These are phyloP conservation scores for Chalcis sispes DNA, from an alignment of 2,888 invertebrate species.

Conservation along the genomic window DNA sequence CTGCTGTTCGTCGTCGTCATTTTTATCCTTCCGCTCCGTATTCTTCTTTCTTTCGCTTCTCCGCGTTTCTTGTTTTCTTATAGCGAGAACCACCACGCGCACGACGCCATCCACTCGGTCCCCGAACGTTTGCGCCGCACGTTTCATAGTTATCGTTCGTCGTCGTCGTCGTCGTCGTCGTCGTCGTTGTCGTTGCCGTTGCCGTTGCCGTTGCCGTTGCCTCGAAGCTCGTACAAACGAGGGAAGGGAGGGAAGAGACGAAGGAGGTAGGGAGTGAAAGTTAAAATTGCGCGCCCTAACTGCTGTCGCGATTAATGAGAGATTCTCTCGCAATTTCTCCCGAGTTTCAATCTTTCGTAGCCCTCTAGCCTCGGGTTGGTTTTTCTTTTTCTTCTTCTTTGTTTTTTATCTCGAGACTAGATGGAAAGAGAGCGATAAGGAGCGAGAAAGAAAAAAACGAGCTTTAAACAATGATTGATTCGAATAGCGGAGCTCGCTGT, in stretches of 20 bases:
- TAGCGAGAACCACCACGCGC: neutral
- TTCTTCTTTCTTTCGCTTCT: too few relatives aligned
- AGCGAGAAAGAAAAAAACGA: neutral
- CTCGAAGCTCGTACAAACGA: too few relatives aligned
- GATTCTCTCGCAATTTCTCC: slow-evolving; percentile 24
- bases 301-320: slow-evolving; percentile 45
- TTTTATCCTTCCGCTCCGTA: neutral
- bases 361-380: too few relatives aligned
- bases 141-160: slow-evolving; percentile 34
- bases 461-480: slow-evolving; percentile 38
- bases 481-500: neutral
- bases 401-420: neutral
- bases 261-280: slow-evolving; percentile 27
- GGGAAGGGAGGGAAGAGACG: neutral
- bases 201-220: too few relatives aligned
- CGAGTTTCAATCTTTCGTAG: neutral
- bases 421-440: neutral
- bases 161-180: too few relatives aligned
- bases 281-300: slow-evolving; percentile 44
- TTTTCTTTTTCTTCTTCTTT: neutral
- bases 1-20: neutral
- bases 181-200: too few relatives aligned
- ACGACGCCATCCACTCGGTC: slow-evolving; percentile 4
- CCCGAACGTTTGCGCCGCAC: slow-evolving; percentile 21
- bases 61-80: neutral